Conservation (phyloP, 2,113 vertebrate genomes). For the Rutilus rutilus region DNA sequence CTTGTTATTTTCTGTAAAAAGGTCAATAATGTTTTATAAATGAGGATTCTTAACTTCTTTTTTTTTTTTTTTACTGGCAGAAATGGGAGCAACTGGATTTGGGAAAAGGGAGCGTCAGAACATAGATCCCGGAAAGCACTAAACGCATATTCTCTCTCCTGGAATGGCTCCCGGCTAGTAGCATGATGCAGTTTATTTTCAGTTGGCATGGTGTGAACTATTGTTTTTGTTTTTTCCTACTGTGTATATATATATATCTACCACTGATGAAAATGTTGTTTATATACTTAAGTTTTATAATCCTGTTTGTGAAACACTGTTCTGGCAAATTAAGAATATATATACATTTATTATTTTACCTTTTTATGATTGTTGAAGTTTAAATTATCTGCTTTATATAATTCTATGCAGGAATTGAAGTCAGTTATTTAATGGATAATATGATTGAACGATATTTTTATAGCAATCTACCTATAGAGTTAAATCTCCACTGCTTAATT, state of each 20-base stretch:
- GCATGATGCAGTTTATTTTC: constrained; percentile 78
- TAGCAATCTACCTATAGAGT: constrained; percentile 63
- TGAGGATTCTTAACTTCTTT: background rate
- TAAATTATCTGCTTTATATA: constrained; percentile 60
- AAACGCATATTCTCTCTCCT: constrained; percentile 66
- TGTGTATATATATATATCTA: constrained; percentile 73
- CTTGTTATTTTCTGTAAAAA: background rate
- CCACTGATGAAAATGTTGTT: constrained; percentile 76
- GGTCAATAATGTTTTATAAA: background rate
- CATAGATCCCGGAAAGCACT: constrained; percentile 82
- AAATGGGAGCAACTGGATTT: constrained; percentile 73
- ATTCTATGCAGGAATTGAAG: constrained; percentile 71
- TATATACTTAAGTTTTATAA: constrained; percentile 85
- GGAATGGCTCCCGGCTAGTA: constrained; percentile 69
- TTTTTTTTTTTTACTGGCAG: constrained; percentile 53
- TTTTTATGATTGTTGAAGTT: constrained; percentile 50
- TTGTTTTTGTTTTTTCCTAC: constrained; percentile 73
- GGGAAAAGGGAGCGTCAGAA: constrained; percentile 81
- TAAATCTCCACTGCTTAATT: background rate
- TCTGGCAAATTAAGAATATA: constrained; percentile 75
- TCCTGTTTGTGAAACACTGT: constrained; percentile 80
- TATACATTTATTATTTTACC: constrained; percentile 61
- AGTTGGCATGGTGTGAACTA: constrained; percentile 79
- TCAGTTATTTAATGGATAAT: constrained; percentile 72
- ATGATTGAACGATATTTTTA: constrained; percentile 52